Percentiles rank a stretch among this genome's conserved stretches.
Evolutionary conservation across 2,888 invertebrate species (phyloP).

Genomic region (Cosmopolites sordidus): DNA sequence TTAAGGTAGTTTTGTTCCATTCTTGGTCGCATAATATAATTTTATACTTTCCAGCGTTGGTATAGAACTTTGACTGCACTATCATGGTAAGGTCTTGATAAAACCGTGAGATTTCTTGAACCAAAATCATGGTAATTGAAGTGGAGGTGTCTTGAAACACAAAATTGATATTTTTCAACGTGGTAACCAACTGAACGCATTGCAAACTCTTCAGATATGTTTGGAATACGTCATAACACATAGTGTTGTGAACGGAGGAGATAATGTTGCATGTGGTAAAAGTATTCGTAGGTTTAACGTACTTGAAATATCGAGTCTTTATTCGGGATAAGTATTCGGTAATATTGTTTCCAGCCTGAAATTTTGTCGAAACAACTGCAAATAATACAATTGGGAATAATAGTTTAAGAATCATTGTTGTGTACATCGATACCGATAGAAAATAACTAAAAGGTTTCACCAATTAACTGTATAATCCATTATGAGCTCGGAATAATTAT

Average conservation of each 20-base stretch:
- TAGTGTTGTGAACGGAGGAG: background rate
- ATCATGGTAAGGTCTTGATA: background rate
- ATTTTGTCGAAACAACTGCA: background rate
- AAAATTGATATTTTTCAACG: background rate
- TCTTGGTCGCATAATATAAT: background rate
- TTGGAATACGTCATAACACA: background rate
- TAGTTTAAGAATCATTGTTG: no score
- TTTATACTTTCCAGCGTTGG: slow-evolving; percentile 3
- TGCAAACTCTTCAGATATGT: background rate
- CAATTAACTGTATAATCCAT: no score
- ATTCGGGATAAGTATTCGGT: background rate
- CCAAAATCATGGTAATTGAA: background rate
- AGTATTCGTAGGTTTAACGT: background rate
- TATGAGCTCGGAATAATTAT: no score
- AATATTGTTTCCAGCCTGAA: background rate
- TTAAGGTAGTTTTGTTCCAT: background rate
- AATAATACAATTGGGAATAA: no score
- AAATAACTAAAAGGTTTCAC: no score
- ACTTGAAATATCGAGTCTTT: background rate
- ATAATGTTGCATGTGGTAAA: slow-evolving; percentile 1
- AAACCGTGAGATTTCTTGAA: background rate
- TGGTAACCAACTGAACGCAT: background rate
- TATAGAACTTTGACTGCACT: slow-evolving; percentile 1
- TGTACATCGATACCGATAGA: no score
- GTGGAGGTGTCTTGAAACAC: slow-evolving; percentile 2